Percentiles rank a stretch among this genome's conserved stretches.
phyloP scores from a whole-genome alignment of 2,113 vertebrate species.

The Phaethornis superciliosus region DNA sequence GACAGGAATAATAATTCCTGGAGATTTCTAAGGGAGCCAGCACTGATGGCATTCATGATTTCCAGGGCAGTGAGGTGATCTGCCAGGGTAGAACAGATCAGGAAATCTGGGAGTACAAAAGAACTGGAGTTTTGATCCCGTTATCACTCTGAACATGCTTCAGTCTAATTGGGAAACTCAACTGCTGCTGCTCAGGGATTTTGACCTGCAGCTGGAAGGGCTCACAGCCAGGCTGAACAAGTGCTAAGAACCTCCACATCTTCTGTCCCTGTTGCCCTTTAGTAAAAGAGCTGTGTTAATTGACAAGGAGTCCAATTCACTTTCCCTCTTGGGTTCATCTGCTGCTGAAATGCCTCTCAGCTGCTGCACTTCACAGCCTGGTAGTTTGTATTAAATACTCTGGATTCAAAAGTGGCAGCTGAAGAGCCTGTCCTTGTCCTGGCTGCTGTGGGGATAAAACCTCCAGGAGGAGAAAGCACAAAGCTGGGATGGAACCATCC shows the following conservation, averaged over 20 bases:
- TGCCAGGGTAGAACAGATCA: neutral
- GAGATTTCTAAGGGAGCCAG: neutral
- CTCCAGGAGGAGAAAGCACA: neutral
- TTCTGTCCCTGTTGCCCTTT: neutral
- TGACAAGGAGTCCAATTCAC: neutral
- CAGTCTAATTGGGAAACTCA: constrained; percentile 40
- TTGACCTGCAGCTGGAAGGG: neutral
- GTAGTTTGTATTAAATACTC: neutral
- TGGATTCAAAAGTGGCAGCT: neutral
- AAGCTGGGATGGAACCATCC: neutral
- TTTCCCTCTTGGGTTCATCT: neutral
- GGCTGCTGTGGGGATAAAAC: neutral
- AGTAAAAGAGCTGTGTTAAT: neutral
- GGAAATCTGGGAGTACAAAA: neutral
- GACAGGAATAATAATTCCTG: neutral
- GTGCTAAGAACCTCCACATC: neutral
- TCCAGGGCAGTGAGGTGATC: neutral
- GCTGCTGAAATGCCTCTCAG: neutral
- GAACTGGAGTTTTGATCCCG: neutral
- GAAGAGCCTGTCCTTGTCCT: neutral
- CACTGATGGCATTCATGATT: neutral
- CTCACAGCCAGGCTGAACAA: neutral
- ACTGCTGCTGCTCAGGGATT: constrained; percentile 29
- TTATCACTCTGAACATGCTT: neutral
- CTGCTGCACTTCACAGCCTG: neutral